Base-by-base conservation (phyloP, 1,140 invertebrate genomes). In the Rhopalosiphum padi region DNA sequence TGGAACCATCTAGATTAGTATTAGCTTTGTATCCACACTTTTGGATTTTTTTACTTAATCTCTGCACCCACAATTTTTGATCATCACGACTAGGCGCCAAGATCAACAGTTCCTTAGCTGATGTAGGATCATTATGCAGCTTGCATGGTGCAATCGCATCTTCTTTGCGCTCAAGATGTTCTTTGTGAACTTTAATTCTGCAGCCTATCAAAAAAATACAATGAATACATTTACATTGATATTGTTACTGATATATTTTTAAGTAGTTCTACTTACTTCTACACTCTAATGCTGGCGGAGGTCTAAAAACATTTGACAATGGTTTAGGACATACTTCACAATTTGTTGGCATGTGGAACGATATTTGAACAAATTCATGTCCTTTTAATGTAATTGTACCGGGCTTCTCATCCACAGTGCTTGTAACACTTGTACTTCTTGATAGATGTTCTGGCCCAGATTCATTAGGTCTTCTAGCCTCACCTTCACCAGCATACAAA, bases 241-340 rank as follows among this genome's bases (percentile, higher is more conserved):
- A 43, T 41, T 85, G 6, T 23, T 9, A 15, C 22, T 9, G 11
- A 90, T 1, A 60, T 43, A 60, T 43, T 91, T 37, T 60, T 43
- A 60, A 77, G 46, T 91, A 23, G 30, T 86, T 51, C 25, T 68
- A 96, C 97, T 96, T 96, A 98, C 98, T 96, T 96, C 98, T 97
- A 96, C 99, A 99, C 96, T 99, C 99, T 94, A 99, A 96, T 90
- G 99, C 99, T 94, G 98, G 98, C 88, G 99, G 99, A 94, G 99
- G 99, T 95, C 98, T 97, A 95, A 99, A 98, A 97, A 99, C 98
- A 95, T 99, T 97, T 98, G 98, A 99, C 91, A 99, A 96, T 94
- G 98, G 98, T 95, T 98, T 99, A 55, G 98, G 97, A 96, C 99
- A 99, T 90, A 98, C 97, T 96, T 99, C 99, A 96, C 99, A 99